Evolutionary conservation across 1,140 invertebrate species (phyloP), one percentile per base, ranked within the genome.

Genomic region (Sminthurides bifidus): DNA sequence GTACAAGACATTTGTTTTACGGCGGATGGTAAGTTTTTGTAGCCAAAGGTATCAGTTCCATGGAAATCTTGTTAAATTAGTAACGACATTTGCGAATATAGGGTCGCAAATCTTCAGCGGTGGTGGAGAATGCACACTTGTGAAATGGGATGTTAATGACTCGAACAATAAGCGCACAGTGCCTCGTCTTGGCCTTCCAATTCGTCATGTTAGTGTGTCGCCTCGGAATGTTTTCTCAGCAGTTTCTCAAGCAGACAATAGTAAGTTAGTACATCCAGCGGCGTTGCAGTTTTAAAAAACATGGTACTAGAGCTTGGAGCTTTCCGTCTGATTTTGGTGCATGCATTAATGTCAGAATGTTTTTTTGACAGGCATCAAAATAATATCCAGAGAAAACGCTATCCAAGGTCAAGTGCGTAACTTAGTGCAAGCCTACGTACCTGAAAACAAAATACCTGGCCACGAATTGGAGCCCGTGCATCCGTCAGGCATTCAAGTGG

Each of bases 41-140:
- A 40, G 40, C 31, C 35, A 45, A 43, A n/a, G 35, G n/a, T 10
- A 44, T 6, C 5, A 21, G 21, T 54, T 24, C 6, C 5, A 49
- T 31, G 8, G 14, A 12, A 52, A 12, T 38, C 27, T 35, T 15
- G 35, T 23, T 21, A 19, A 29, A 6, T 44, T 50, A 50, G 33
- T 12, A 12, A 19, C 8, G 51, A 27, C 26, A 40, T 56, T 56
- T 51, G 60, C 14, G 33, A n/a, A 59, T 46, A 12, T 69, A 81
- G 80, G 80, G 54, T 74, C 72, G 10, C 73, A 76, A 44, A 71
- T 92, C 66, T 83, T 81, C 58, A 86, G 83, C 65, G 85, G 84
- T 30, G 87, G 84, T 17, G 75, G 76, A 50, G 88, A 92, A 70
- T 78, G 79, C 67, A 83, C 85, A 0, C 67, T 92, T 45, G 85